phyloP scores from a whole-genome alignment of 2,113 vertebrate species.

The Dipodomys ordii region DNA sequence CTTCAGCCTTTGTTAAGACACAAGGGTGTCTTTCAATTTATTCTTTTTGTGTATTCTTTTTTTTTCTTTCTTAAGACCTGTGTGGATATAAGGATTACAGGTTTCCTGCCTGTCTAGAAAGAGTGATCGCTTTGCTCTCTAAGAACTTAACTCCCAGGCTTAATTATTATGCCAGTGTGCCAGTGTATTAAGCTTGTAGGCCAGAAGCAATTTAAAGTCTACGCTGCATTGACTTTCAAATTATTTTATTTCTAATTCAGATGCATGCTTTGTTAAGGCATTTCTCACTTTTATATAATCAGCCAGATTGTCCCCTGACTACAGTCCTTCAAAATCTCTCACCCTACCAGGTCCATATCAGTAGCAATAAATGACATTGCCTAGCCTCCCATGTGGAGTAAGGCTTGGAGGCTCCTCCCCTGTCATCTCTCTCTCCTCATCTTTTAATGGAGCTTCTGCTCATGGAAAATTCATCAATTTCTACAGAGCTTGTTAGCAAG shows the following conservation, averaged over 20 bases:
- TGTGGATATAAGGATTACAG: slow-evolving; percentile 68
- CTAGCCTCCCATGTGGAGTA: not conserved
- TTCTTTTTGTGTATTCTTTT: not conserved
- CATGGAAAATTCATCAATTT: not conserved
- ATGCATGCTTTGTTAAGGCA: slow-evolving; percentile 52
- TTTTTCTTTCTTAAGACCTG: not conserved
- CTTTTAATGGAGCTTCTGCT: not conserved
- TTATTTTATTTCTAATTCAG: slow-evolving; percentile 77
- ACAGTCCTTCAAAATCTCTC: not conserved
- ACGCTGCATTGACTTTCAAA: slow-evolving; percentile 71
- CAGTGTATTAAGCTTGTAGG: slow-evolving; percentile 60
- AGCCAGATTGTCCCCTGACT: slow-evolving; percentile 41
- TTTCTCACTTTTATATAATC: slow-evolving; percentile 67
- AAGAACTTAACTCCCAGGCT: slow-evolving; percentile 72
- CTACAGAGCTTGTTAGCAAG: not conserved
- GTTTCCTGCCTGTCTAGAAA: slow-evolving; percentile 69
- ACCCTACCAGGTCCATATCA: not conserved
- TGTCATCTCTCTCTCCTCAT: not conserved
- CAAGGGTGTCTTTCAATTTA: slow-evolving; percentile 61
- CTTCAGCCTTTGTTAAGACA: slow-evolving; percentile 45
- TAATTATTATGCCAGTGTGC: slow-evolving; percentile 71
- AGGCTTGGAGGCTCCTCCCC: not conserved
- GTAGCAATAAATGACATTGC: slow-evolving; percentile 21
- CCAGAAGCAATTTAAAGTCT: slow-evolving; percentile 76
- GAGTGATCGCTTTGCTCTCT: slow-evolving; percentile 71